Evolutionary conservation across 2,113 vertebrate species (phyloP).

Genomic region (Thunnus maccoyii): DNA sequence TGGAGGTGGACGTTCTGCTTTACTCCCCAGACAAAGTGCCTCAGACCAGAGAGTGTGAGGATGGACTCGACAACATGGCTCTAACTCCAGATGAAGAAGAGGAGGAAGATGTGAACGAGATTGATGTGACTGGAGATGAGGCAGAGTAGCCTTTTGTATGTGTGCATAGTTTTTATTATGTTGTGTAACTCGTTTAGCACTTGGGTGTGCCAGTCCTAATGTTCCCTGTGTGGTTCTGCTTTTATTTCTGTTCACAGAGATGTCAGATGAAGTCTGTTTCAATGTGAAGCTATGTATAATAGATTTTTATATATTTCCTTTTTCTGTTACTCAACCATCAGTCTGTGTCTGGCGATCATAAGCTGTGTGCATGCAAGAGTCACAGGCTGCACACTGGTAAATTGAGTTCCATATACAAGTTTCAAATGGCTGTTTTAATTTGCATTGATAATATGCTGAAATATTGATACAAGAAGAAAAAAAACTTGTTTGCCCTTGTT

Average conservation of each 20-base stretch:
- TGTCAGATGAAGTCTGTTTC: background rate
- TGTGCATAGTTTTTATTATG: conserved; percentile 8
- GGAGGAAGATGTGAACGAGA: conserved; percentile 56
- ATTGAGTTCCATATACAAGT: background rate
- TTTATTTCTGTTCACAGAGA: conserved; percentile 13
- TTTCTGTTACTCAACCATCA: background rate
- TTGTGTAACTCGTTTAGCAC: background rate
- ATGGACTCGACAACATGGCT: background rate
- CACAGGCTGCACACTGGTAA: background rate
- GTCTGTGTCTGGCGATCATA: background rate
- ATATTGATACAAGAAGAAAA: background rate
- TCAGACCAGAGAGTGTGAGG: background rate
- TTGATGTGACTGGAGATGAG: conserved; percentile 80
- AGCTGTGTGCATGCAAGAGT: background rate
- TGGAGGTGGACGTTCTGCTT: conserved; percentile 75
- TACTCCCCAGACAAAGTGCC: conserved; percentile 53
- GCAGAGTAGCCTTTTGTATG: conserved; percentile 33
- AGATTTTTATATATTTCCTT: background rate
- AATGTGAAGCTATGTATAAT: background rate
- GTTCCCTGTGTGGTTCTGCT: background rate
- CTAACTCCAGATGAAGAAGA: conserved; percentile 62
- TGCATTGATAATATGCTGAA: background rate
- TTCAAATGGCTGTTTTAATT: conserved; percentile 30
- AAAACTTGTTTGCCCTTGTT: conserved; percentile 10
- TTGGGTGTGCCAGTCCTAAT: background rate